These are phyloP conservation scores for Leptobrachium leishanense DNA, from an alignment of 2,113 vertebrate genomes.

Conservation along the genomic window DNA sequence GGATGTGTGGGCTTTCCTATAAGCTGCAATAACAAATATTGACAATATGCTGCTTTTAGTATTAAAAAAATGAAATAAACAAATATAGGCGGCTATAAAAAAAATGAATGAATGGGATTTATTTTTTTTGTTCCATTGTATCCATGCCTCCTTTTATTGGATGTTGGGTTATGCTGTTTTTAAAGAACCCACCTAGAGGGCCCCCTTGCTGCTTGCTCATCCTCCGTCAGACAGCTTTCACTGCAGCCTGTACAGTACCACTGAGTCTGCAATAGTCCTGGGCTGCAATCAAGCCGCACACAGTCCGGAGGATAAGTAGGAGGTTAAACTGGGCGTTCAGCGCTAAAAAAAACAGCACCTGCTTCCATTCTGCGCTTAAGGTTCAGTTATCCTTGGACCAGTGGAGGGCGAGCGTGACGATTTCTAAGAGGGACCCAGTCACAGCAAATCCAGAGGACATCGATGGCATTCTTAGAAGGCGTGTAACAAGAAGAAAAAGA, in stretches of 20 bases:
- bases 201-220: slow-evolving; percentile 72
- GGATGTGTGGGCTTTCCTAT: no score
- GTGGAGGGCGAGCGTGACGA: slow-evolving; percentile 52
- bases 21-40: no score
- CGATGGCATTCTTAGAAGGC: slow-evolving; percentile 68
- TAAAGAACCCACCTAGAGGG: slow-evolving; percentile 77
- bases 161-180: slow-evolving; percentile 52
- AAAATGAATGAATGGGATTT: no score
- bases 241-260: slow-evolving; percentile 63
- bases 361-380: slow-evolving; percentile 51
- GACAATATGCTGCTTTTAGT: no score
- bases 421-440: slow-evolving; percentile 54
- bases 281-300: slow-evolving; percentile 64
- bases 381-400: slow-evolving; percentile 41
- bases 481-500: slow-evolving; percentile 54
- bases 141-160: neutral
- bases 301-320: slow-evolving; percentile 54
- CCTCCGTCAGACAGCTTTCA: slow-evolving; percentile 62
- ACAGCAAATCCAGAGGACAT: slow-evolving; percentile 43
- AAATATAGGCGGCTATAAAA: no score
- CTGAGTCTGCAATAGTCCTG: slow-evolving; percentile 49
- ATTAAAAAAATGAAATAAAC: no score
- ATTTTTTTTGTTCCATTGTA: neutral
- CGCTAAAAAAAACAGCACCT: slow-evolving; percentile 39
- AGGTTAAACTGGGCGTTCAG: slow-evolving; percentile 54